Evolutionary conservation across 1,140 invertebrate species (phyloP), one percentile per base, ranked within the genome.

Genomic region (Samia ricini): DNA sequence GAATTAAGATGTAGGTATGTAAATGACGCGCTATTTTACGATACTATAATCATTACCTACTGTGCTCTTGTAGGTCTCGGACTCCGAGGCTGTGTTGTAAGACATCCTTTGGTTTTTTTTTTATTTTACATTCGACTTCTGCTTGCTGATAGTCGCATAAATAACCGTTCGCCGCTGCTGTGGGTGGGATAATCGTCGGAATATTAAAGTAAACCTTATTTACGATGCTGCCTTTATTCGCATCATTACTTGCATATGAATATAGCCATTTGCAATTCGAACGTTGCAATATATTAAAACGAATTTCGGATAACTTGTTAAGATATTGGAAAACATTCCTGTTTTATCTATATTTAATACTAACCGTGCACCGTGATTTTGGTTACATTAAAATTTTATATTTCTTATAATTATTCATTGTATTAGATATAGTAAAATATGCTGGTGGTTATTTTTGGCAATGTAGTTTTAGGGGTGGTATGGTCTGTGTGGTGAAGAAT

Each of bases 161-260:
- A 70, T 72, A 63, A 70, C 33, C 33, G 33, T 63, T 63, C 71
- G 50, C 22, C 24, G 52, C 3, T n/a, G 52, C 52, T 51, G 33
- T 42, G 61, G 54, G 49, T 68, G 61, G 64, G 60, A 36, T 64
- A 71, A 67, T 70, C 68, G 71, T 51, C 63, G 57, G 64, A 56
- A 55, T 24, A 71, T 74, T 54, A 74, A 71, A 74, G 66, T 36
- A 57, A 29, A 52, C 60, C 59, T 67, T 66, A 64, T 69, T 66
- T 56, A 64, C 56, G 60, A 60, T 18, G 54, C 58, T 55, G 22
- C 56, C 57, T 64, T 60, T 64, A 64, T 64, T 36, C 57, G 33
- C 54, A 60, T 64, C 56, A 64, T 60, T 64, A 56, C 51, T 29
- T 54, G 60, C 52, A 64, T 59, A 29, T 56, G 60, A 49, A 64